Conservation (phyloP, 2,797 vertebrate genomes). For the Rhyacichthys aspro region DNA sequence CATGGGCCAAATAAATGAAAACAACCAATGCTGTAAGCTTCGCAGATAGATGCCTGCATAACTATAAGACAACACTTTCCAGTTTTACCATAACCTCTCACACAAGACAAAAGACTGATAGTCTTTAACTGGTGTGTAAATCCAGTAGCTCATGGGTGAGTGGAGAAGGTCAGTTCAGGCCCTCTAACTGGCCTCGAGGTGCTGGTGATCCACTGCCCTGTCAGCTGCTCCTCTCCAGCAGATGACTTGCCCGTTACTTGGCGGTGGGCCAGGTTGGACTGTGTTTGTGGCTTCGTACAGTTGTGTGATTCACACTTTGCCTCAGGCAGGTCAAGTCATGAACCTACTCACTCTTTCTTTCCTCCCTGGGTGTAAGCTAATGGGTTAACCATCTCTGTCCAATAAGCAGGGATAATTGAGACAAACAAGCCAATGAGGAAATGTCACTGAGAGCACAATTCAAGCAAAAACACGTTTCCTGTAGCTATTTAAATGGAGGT, state of each 20-base stretch:
- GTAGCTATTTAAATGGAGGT: constrained; percentile 43
- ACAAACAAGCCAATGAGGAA: constrained; percentile 79
- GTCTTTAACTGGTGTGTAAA: constrained; percentile 41
- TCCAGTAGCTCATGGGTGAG: constrained; percentile 44
- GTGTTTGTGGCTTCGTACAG: constrained; percentile 58
- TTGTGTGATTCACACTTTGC: constrained; percentile 68
- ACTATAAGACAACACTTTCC: too few relatives aligned
- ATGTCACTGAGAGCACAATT: constrained; percentile 76
- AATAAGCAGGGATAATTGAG: constrained; percentile 77
- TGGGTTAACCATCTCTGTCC: constrained; percentile 74
- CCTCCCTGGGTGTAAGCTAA: constrained; percentile 64
- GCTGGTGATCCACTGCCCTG: constrained; percentile 46
- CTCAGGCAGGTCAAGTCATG: constrained; percentile 57
- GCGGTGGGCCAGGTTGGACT: constrained; percentile 49
- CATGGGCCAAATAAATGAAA: too few relatives aligned
- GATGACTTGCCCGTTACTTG: constrained; percentile 48
- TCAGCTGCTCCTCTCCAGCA: constrained; percentile 50
- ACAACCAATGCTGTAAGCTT: too few relatives aligned
- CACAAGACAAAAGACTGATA: constrained; percentile 26
- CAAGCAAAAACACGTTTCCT: constrained; percentile 66
- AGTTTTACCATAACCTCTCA: background rate
- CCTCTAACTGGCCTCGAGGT: constrained; percentile 54
- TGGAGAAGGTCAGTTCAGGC: constrained; percentile 61
- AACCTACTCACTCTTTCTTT: constrained; percentile 47
- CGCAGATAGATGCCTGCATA: too few relatives aligned